These are phyloP conservation scores for Lates calcarifer DNA, from an alignment of 2,113 vertebrate species.

Conservation along the genomic window DNA sequence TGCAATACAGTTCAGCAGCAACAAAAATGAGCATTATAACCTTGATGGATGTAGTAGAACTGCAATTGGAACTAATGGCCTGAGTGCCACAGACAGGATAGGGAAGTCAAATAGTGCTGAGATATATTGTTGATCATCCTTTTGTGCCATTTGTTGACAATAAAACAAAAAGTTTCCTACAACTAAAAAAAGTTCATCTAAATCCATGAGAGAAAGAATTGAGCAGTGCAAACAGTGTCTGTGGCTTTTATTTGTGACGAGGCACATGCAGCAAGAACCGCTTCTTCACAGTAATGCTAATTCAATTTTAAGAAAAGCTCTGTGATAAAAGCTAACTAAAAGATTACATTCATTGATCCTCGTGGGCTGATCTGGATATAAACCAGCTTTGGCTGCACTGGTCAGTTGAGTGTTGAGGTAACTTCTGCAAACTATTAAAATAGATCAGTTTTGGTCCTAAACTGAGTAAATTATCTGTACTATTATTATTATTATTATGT, in stretches of 20 bases:
- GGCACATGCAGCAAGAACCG: not conserved
- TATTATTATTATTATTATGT: too few species aligned
- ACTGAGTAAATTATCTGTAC: too few species aligned
- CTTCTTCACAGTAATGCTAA: not conserved
- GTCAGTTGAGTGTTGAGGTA: too few species aligned
- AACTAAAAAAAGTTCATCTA: not conserved
- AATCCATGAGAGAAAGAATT: too few species aligned
- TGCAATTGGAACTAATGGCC: too few species aligned
- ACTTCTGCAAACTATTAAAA: too few species aligned
- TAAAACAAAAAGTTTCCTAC: not conserved
- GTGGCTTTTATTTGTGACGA: constrained; percentile 42
- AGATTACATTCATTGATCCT: not conserved
- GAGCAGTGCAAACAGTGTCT: not conserved
- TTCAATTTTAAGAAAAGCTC: not conserved
- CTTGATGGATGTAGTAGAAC: too few species aligned
- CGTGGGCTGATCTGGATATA: not conserved
- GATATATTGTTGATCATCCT: not conserved
- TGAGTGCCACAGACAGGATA: not conserved
- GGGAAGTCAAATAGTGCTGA: not conserved
- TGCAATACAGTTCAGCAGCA: too few species aligned
- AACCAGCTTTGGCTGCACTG: not conserved
- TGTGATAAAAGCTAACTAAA: not conserved
- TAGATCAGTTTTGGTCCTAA: too few species aligned
- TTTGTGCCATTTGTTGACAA: too few species aligned
- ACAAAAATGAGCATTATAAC: too few species aligned